Base-by-base conservation (phyloP, 2,113 vertebrate species). In the Dasyornis broadbenti region DNA sequence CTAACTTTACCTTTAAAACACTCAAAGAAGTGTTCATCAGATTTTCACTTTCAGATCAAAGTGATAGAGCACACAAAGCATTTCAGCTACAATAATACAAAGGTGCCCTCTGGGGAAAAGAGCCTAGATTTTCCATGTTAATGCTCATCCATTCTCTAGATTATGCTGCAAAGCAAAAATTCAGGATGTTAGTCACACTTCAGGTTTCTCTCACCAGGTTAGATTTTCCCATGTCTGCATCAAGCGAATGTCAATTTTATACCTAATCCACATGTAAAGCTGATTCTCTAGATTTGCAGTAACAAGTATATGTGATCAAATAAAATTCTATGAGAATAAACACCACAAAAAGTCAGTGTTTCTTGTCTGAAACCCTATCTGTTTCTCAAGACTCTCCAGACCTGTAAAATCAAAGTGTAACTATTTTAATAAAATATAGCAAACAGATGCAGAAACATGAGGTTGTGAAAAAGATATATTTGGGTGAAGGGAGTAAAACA, bases 121-220 rank as follows among this genome's bases (percentile, higher is more conserved):
- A 90, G 42, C 64, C 31, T 60, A 89, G 68, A 93, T 90, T 95
- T 92, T 86, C 68, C 54, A 53, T 78, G 52, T 89, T 93, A 92
- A 93, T 93, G 65, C 49, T 90, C 24, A 71, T 77, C 78, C 75
- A 95, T 59, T 72, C 80, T 83, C 68, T 83, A 90, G 84, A 90
- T 92, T 70, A 85, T 70, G 49, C 78, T 90, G 82, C 53, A 93
- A 86, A 86, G 49, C 47, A 78, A 93, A 85, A 86, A 75, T 92
- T 73, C 47, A 71, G 66, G 65, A 75, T 81, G 64, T 94, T 94
- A 91, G 79, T 96, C 88, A 93, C 90, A 86, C 52, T 64, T 93
- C 60, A 78, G 93, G 52, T 95, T 96, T 88, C 88, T 93, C 60
- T 57, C 52, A 89, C 76, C 71, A 86, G 88, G 82, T 94, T 90